Evolutionary conservation across 2,797 vertebrate species (phyloP).

Genomic region (Enteromius thamalakanensis): DNA sequence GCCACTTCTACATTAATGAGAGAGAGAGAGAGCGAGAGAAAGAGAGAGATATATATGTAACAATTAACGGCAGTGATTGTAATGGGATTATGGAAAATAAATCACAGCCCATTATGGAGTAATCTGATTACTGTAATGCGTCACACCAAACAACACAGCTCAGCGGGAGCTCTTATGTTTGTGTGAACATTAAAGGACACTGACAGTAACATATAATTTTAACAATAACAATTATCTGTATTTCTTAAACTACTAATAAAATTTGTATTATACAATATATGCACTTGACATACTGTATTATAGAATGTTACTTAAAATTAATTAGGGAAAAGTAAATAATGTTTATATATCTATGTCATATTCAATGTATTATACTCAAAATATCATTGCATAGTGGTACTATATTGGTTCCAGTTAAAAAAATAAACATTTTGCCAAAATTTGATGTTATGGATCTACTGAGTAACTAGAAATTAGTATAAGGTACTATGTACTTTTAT

Average conservation of each 20-base stretch:
- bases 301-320: background rate
- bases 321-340: background rate
- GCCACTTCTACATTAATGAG: background rate
- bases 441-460: background rate
- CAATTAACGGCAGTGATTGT: background rate
- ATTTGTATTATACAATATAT: background rate
- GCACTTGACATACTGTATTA: background rate
- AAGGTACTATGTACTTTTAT: background rate
- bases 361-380: background rate
- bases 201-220: background rate
- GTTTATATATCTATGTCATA: background rate
- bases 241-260: background rate
- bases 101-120: slow-evolving; percentile 18
- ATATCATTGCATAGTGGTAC: background rate
- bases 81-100: slow-evolving; percentile 20
- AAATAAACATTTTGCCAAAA: background rate
- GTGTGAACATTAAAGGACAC: background rate
- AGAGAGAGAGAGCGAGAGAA: too few relatives aligned
- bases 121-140: slow-evolving; percentile 44
- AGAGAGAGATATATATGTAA: too few relatives aligned
- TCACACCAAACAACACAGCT: slow-evolving; percentile 23
- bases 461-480: background rate
- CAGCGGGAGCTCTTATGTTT: background rate
- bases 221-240: background rate
- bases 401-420: background rate